A percentile compares a stretch with the other conserved stretches of the same genome.
Evolutionary conservation across 2,888 invertebrate genomes (phyloP).

Genomic region (Aspidiotus destructor): DNA sequence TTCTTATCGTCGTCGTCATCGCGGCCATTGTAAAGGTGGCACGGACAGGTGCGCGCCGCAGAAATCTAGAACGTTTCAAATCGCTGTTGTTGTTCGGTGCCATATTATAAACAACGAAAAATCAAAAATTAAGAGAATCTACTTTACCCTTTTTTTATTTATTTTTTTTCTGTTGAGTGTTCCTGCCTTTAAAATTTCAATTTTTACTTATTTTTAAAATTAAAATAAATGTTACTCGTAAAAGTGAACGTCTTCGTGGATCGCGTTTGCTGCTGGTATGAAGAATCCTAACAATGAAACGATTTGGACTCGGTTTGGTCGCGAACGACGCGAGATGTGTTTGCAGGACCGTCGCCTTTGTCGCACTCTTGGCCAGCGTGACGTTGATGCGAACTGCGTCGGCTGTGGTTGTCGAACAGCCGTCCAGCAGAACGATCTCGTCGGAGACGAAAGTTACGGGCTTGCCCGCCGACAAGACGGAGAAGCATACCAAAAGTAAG

Average conservation of each 20-base stretch:
- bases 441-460: neutral
- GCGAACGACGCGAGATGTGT: neutral
- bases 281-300: conserved; percentile 26
- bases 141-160: no score
- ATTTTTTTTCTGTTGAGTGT: no score
- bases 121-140: neutral
- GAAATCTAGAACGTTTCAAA: no score
- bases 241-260: neutral
- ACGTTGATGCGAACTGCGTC: no score
- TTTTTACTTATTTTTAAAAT: no score
- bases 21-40: no score
- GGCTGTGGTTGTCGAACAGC: no score
- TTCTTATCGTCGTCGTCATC: no score
- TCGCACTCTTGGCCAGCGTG: no score
- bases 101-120: neutral
- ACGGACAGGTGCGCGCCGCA: no score
- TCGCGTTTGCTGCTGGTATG: conserved; percentile 21
- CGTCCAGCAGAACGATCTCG: no score
- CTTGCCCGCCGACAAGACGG: neutral
- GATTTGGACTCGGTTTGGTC: conserved; percentile 7
- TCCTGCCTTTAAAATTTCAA: no score
- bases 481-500: conserved; percentile 11
- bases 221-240: conserved; percentile 9
- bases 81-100: neutral
- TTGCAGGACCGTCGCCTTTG: neutral